Base-by-base conservation (phyloP, 2,113 vertebrate species). In the Cheilinus undulatus region DNA sequence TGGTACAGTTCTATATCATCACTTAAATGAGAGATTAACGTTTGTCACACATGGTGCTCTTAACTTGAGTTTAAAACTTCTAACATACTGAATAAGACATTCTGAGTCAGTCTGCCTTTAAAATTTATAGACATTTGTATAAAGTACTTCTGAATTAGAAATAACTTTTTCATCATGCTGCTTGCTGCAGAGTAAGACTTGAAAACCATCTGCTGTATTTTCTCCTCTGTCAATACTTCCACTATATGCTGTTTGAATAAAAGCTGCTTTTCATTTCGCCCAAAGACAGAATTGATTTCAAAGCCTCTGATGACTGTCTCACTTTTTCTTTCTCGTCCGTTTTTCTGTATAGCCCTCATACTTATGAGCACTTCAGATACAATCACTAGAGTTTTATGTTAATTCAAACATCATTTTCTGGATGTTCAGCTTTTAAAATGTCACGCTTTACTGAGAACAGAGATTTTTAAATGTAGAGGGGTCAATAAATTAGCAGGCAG, bases 181-280 rank as follows among this genome's bases (percentile, higher is more conserved):
- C 45, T 66, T 50, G 50, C 58, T 69, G 38, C 52, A 63, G 46
- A 15, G 24, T 22, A 23, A 56, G 10, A 73, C 73, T 75, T 63
- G 64, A 72, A 53, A 54, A 63, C 62, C 58, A 75, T 75, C 66
- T 78, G 59, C 54, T 59, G 70, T 59, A 45, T 72, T 27, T 27
- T 76, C 34, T 73, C 73, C 66, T 72, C 24, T 52, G 51, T 76
- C 54, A 51, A 51, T 23, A 67, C n/a, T 53, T 60, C 48, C 15
- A 27, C 59, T 52, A 52, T 32, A 72, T 73, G 0, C 36, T 61
- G 28, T 80, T 48, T 67, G 28, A 34, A 43, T 38, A 23, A 46
- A 17, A 59, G 34, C 23, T 66, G 12, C 17, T 40, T 62, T 66
- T 58, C 4, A 20, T 53, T 53, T 58, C 30, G 46, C 23, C 11